These are phyloP conservation scores for Emydoidea blandingii DNA, from an alignment of 2,797 vertebrate species.

Conservation along the genomic window DNA sequence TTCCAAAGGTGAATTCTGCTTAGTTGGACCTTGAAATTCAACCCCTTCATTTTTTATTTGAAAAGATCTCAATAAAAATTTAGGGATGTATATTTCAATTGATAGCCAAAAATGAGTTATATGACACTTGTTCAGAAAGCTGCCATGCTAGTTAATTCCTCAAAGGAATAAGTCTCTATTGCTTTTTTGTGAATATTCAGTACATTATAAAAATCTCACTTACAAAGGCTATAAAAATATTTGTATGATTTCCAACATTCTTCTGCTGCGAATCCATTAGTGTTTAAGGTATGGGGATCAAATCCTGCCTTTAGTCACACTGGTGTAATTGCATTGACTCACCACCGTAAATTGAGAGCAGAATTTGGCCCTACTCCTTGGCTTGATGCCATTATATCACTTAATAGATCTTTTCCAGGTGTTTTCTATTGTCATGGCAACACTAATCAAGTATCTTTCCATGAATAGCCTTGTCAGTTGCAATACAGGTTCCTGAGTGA, in stretches of 20 bases:
- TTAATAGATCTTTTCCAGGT: slow-evolving; percentile 80
- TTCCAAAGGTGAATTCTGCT: slow-evolving; percentile 36
- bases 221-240: slow-evolving; percentile 33
- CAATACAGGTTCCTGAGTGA: slow-evolving; percentile 67
- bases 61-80: slow-evolving; percentile 1
- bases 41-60: slow-evolving; percentile 27
- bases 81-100: slow-evolving; percentile 45
- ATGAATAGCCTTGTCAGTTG: slow-evolving; percentile 74
- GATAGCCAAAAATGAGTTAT: neutral
- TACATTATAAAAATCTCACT: neutral
- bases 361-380: slow-evolving; percentile 63
- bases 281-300: slow-evolving; percentile 41
- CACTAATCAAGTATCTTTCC: slow-evolving; percentile 74
- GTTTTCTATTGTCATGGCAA: slow-evolving; percentile 81
- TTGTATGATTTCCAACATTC: slow-evolving; percentile 32
- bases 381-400: slow-evolving; percentile 46
- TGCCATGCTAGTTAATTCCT: neutral
- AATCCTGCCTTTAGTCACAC: slow-evolving; percentile 29
- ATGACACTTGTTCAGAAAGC: neutral
- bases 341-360: slow-evolving; percentile 11
- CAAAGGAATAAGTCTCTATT: neutral
- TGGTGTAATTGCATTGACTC: slow-evolving; percentile 43
- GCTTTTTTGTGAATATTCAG: neutral
- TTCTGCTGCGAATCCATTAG: neutral
- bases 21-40: slow-evolving; percentile 34